Evolutionary conservation across 2,888 invertebrate genomes (phyloP).

Genomic region (Drosophila putrida): DNA sequence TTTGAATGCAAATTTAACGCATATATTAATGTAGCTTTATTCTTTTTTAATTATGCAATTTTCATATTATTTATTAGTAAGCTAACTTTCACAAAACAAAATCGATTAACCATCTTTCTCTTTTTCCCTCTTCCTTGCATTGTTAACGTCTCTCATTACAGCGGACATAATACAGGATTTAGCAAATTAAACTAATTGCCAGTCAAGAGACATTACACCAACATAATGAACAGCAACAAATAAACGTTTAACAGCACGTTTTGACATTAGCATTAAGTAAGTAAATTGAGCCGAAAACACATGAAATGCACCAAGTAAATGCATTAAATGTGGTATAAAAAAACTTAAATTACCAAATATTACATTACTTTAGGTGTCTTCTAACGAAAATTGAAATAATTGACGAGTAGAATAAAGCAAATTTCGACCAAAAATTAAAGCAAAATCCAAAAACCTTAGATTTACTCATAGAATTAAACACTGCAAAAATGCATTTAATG

Average conservation of each 20-base stretch:
- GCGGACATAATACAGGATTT: constrained; percentile 83
- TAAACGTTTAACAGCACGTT: constrained; percentile 49
- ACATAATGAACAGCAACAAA: constrained; percentile 27
- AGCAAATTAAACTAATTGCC: constrained; percentile 80
- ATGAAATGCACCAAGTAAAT: constrained; percentile 31
- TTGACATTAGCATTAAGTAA: constrained; percentile 73
- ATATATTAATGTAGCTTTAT: constrained; percentile 55
- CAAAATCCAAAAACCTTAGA: constrained; percentile 31
- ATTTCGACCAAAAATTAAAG: constrained; percentile 65
- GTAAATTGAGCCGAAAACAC: constrained; percentile 51
- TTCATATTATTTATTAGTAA: constrained; percentile 65
- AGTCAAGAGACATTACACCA: constrained; percentile 49
- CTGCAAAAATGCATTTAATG: constrained; percentile 34
- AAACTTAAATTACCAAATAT: constrained; percentile 7
- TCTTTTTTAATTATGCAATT: constrained; percentile 68
- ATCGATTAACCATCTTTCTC: constrained; percentile 48
- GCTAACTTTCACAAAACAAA: constrained; percentile 48
- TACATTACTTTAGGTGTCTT: constrained; percentile 40
- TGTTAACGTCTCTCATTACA: constrained; percentile 54
- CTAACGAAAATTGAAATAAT: constrained; percentile 17
- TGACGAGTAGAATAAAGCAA: constrained; percentile 23
- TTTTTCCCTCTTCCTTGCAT: neutral
- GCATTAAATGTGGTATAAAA: constrained; percentile 40
- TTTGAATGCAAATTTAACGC: constrained; percentile 30
- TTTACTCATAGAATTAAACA: constrained; percentile 34